Percentiles rank a stretch among this genome's conserved stretches.
These are phyloP conservation scores for Ormyrus nitidulus DNA, from an alignment of 2,888 invertebrate species.

Conservation along the genomic window DNA sequence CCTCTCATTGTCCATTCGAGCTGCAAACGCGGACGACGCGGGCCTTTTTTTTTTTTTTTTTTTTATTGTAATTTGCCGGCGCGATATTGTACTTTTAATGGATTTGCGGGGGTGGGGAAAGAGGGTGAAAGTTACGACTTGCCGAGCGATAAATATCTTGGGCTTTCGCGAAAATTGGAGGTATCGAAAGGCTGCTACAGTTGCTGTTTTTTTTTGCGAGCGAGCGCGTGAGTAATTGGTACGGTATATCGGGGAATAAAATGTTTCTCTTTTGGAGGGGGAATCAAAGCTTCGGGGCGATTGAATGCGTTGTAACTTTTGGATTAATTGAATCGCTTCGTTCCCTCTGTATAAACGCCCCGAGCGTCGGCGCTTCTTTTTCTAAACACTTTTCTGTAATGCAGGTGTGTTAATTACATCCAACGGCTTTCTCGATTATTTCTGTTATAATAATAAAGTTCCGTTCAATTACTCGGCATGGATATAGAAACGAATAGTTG, in stretches of 20 bases:
- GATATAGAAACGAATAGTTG: no score
- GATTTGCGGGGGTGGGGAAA: constrained; percentile 27
- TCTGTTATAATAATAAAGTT: no score
- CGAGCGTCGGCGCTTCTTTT: no score
- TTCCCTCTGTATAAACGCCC: no score
- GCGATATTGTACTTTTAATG: constrained; percentile 47
- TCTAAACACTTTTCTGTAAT: no score
- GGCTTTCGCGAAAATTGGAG: constrained; percentile 47
- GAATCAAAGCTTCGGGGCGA: constrained; percentile 29
- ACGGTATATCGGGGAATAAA: constrained; percentile 31
- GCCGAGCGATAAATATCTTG: constrained; percentile 53
- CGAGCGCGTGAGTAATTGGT: constrained; percentile 45
- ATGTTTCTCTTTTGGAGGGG: constrained; percentile 1
- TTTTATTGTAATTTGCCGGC: constrained; percentile 44
- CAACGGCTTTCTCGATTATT: no score
- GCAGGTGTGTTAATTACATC: no score
- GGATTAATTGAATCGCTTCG: constrained; percentile 38
- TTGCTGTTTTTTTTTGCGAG: background rate
- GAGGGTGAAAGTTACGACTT: constrained; percentile 41
- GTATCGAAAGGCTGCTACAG: constrained; percentile 1
- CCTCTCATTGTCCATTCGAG: constrained; percentile 8
- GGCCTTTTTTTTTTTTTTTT: background rate
- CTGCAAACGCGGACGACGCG: background rate
- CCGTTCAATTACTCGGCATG: no score
- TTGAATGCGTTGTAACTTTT: constrained; percentile 21